Base-by-base conservation (phyloP, 1,140 invertebrate species). In the Lanistes nyassanus region DNA sequence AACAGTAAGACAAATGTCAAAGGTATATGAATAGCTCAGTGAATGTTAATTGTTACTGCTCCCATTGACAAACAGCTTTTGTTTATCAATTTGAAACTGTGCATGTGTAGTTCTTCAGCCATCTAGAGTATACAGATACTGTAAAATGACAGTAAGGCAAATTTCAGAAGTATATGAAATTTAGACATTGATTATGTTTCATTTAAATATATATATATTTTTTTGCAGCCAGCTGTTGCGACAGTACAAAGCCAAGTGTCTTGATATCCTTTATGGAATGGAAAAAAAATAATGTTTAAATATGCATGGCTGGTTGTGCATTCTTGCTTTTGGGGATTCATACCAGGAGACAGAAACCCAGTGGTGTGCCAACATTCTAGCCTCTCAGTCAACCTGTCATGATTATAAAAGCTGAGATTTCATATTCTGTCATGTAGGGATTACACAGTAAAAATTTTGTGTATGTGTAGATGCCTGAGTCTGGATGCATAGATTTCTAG, bases 151-250 rank as follows among this genome's bases (percentile, higher is more conserved):
- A 13, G 1, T 21, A 26, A 47, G 13, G 6, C 5, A 67, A 5
- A 26, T 55, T 16, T 29, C 26, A n/a, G 26, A 16, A 16, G 21
- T 21, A 29, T 34, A 65, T 16, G 7, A 7, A 26, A 29, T 23
- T 21, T 65, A 67, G n/a, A n/a, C n/a, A 42, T 13, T 39, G 36
- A 58, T 31, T 39, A 71, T 39, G 26, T 16, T 47, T 42, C 42
- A 11, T 13, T 53, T 7, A 36, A 55, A 66, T 39, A 47, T 51
- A 53, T 16, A 74, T 69, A 23, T 31, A 70, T 67, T 76, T 60
- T 42, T 55, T 82, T 84, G 79, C 83, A 84, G 83, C 76, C 80
- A 83, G 79, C 74, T 84, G 76, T 82, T 84, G 64, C 80, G 83
- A 76, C 81, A 84, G 58, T 84, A 80, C 80, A 83, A 79, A 64